Percentiles rank a stretch among this genome's conserved stretches.
These are phyloP conservation scores for Meleagris gallopavo DNA, from an alignment of 2,113 vertebrate genomes.

Conservation along the genomic window DNA sequence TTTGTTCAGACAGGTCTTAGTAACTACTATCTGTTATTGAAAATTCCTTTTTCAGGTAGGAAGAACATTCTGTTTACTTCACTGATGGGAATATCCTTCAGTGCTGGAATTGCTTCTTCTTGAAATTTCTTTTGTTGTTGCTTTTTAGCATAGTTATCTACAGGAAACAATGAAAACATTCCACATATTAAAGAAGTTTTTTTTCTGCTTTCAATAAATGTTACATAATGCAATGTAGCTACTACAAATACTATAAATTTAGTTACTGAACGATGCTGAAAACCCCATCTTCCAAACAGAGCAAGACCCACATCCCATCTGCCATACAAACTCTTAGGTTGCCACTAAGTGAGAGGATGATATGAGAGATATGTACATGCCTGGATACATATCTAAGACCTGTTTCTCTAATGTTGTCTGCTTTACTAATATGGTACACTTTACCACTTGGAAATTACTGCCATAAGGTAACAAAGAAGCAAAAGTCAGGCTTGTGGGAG, in stretches of 20 bases:
- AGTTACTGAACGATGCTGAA: background rate
- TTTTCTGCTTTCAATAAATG: background rate
- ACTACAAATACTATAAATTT: background rate
- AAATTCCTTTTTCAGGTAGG: conserved; percentile 63
- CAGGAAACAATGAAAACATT: background rate
- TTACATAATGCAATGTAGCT: background rate
- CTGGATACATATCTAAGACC: background rate
- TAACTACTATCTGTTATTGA: background rate
- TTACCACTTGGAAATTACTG: background rate
- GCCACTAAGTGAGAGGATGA: background rate
- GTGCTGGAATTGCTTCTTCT: conserved; percentile 84
- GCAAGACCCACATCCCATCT: background rate
- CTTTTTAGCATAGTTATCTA: conserved; percentile 87
- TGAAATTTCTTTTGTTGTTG: conserved; percentile 79
- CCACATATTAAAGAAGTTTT: accelerated
- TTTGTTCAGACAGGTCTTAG: background rate
- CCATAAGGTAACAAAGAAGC: background rate
- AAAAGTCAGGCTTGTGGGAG: background rate
- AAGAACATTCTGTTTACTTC: conserved; percentile 92
- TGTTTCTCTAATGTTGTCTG: background rate
- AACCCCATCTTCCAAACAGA: background rate
- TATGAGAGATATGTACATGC: accelerated
- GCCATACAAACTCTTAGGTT: background rate
- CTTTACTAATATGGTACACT: background rate
- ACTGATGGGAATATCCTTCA: conserved; percentile 89